Percentiles rank a stretch among this genome's conserved stretches.
Conservation (phyloP, 2,797 vertebrate genomes). For the Atherinosoma microstoma region DNA sequence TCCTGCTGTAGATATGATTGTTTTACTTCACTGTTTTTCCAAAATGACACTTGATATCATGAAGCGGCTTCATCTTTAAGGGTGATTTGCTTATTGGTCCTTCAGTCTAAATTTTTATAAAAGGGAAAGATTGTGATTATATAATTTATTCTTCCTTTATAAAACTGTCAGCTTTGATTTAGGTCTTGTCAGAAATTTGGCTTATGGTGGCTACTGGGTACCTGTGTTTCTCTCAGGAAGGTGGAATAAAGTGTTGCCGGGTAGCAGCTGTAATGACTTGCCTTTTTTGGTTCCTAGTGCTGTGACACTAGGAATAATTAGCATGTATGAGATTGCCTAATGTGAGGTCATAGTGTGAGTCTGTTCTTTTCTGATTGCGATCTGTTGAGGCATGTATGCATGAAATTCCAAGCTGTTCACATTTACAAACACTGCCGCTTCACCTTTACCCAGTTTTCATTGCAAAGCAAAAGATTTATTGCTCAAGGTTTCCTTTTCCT, state of each 20-base stretch:
- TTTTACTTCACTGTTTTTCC: constrained; percentile 39
- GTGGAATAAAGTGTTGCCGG: constrained; percentile 1
- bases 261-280: constrained; percentile 26
- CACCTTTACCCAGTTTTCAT: constrained; percentile 33
- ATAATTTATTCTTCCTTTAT: constrained; percentile 61
- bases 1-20: constrained; percentile 35
- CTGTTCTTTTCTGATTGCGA: constrained; percentile 27
- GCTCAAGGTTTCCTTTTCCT: not conserved
- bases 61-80: constrained; percentile 30
- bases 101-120: constrained; percentile 37
- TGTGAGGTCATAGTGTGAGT: constrained; percentile 21
- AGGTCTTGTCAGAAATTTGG: constrained; percentile 19
- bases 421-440: constrained; percentile 14
- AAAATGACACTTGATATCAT: constrained; percentile 45
- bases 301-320: constrained; percentile 18
- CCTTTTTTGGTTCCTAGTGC: not conserved
- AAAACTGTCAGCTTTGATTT: constrained; percentile 65
- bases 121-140: constrained; percentile 47
- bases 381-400: constrained; percentile 33
- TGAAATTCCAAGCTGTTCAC: constrained; percentile 37
- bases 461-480: constrained; percentile 5
- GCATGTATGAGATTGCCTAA: constrained; percentile 16
- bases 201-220: constrained; percentile 16
- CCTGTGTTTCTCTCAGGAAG: constrained; percentile 14
- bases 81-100: constrained; percentile 32